Evolutionary conservation across 2,888 invertebrate species (phyloP).

Genomic region (Melanotus villosus): DNA sequence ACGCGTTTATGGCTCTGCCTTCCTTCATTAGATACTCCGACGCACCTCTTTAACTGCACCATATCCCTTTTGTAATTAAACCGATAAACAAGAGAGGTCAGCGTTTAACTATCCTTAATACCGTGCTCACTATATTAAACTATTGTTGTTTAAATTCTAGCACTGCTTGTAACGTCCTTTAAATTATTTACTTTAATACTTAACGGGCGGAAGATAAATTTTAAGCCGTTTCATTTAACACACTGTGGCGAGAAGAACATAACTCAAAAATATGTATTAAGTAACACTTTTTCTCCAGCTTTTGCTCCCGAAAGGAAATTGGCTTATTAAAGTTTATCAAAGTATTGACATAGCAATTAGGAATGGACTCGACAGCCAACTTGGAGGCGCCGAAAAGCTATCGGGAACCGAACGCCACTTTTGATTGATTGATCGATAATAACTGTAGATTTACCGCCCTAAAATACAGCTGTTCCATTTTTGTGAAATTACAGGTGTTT

Average conservation of each 20-base stretch:
- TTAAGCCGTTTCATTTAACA: background rate
- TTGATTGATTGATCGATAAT: slow-evolving; percentile 35
- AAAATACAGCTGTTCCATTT: background rate
- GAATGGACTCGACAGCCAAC: slow-evolving; percentile 11
- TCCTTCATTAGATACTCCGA: slow-evolving; percentile 39
- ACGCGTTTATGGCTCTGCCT: slow-evolving; percentile 31
- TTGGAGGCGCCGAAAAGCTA: slow-evolving; percentile 4
- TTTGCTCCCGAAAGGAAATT: slow-evolving; percentile 11
- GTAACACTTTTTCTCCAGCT: background rate
- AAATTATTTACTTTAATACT: background rate
- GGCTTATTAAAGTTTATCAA: slow-evolving; percentile 27
- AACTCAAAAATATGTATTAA: background rate
- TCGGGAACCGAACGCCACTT: background rate
- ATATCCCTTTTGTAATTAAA: slow-evolving; percentile 49
- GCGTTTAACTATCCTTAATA: slow-evolving; percentile 27
- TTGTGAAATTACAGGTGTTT: slow-evolving; percentile 1
- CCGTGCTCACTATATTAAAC: slow-evolving; percentile 26
- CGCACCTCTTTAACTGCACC: slow-evolving; percentile 41
- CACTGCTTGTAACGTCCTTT: background rate
- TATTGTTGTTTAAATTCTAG: slow-evolving; percentile 24
- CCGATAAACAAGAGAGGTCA: slow-evolving; percentile 52
- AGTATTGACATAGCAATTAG: slow-evolving; percentile 27
- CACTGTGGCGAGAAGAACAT: background rate
- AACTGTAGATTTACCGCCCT: background rate
- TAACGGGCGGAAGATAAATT: too few species aligned